Conservation (phyloP, 2,888 invertebrate genomes). For the Bellardia bayeri region DNA sequence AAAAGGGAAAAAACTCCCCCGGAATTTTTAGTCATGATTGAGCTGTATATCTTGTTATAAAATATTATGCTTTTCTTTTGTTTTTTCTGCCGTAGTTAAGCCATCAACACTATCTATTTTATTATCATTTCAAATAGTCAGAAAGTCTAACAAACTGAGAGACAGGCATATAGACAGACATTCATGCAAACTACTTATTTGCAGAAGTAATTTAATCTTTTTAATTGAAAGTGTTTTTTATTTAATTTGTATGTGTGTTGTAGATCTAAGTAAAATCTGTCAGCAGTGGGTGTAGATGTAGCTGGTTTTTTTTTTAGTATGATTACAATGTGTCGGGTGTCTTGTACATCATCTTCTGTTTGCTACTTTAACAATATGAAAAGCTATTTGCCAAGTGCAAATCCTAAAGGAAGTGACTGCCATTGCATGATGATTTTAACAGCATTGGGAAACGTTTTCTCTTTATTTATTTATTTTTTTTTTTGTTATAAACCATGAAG, state of each 20-base stretch:
- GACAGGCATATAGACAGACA: not conserved
- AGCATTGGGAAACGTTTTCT: constrained; percentile 38
- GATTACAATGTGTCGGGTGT: constrained; percentile 31
- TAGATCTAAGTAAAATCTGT: constrained; percentile 63
- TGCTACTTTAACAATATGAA: not conserved
- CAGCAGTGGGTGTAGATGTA: not conserved
- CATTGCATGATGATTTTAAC: constrained; percentile 41
- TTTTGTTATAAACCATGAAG: constrained; percentile 24
- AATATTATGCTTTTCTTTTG: not conserved
- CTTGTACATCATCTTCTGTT: constrained; percentile 28
- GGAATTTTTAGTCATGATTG: too few species aligned
- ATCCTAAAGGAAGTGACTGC: constrained; percentile 50
- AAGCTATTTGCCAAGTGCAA: constrained; percentile 76
- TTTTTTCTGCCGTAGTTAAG: constrained; percentile 18
- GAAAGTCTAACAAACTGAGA: not conserved
- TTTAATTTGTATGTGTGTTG: constrained; percentile 75
- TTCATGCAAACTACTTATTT: constrained; percentile 17
- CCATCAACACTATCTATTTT: constrained; percentile 34
- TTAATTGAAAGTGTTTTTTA: constrained; percentile 68
- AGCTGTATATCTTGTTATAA: constrained; percentile 4
- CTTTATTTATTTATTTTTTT: not conserved
- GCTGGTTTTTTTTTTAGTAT: constrained; percentile 19
- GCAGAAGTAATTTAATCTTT: constrained; percentile 64
- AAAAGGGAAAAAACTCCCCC: too few species aligned
- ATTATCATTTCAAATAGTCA: constrained; percentile 25